Evolutionary conservation across 2,888 invertebrate species (phyloP), one percentile per base, ranked within the genome.

Genomic region (Clistopyga incitator): DNA sequence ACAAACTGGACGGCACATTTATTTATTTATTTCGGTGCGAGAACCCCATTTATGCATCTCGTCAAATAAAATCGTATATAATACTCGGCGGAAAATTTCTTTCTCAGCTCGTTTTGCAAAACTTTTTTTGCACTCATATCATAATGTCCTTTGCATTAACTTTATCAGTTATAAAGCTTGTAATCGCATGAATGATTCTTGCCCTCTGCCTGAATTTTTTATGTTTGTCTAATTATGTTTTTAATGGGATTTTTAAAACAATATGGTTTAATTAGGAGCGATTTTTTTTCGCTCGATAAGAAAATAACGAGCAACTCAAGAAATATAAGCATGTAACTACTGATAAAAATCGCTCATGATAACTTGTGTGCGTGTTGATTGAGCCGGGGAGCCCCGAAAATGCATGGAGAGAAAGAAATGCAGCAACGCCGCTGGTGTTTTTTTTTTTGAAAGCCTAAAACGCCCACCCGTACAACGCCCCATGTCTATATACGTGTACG

Each of bases 381-480:
- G 10, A 29, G n/a, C 23, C 23, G 2, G 34, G 6, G n/a, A 29
- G 29, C 6, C n/a, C 59, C 59, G 59, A 59, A 59, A 59, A 59
- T 18, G 59, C 56, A 56, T 23, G n/a, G n/a, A n/a, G n/a, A 6
- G 23, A 25, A 11, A 54, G 23, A 10, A 13, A 56, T 25, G 59
- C 59, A 59, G 34, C 34, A 11, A 6, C 56, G 56, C 10, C 54
- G 54, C 54, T 56, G 54, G 4, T 18, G 11, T 25, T 81, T 84
- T 59, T 34, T 59, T 59, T 29, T 59, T 34, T 18, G 18, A 47
- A 70, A 71, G 76, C 80, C 72, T 81, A 87, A 88, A 86, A 86
- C 87, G 85, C 86, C 88, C 87, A 87, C 89, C 82, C 74, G 80
- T 64, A 64, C 64, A 78, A 68, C 64, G 64, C 68, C 68, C 59